Evolutionary conservation across 2,888 invertebrate species (phyloP), one percentile per base, ranked within the genome.

Genomic region (Rugalucina vietnamica): DNA sequence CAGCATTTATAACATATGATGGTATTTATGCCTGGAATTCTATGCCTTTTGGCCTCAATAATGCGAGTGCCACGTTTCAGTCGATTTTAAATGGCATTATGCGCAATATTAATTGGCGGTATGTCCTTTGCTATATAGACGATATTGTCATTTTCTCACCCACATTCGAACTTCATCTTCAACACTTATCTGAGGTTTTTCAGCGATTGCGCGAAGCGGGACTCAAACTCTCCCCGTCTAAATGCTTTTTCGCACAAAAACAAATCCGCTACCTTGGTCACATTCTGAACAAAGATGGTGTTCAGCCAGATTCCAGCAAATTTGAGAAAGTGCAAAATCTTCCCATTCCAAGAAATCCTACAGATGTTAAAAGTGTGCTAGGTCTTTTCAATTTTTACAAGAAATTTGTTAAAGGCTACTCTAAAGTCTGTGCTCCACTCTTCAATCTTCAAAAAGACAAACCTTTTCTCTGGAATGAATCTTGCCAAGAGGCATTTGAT

Each of bases 221-320:
- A 8, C 50, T 85, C 21, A 83, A 83, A 36, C 76, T 84, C 2
- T 82, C 83, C 69, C 54, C 77, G 8, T 84, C 73, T 12, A 88
- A 86, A 57, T 86, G 84, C 65, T 50, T 32, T 3, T 82, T 88
- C 69, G 65, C 75, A 14, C 79, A 84, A 75, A 49, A 80, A 50
- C 71, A 82, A 50, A 77, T 73, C 3, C 57, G 54, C 2, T 82
- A 82, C 57, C n/a, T 85, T 24, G 87, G 84, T 0, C 71, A 76
- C 39, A 32, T 72, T 0, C 54, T 87, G 3, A 78, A 50, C 34
- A 71, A 80, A 36, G 65, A 74, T 18, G 85, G 87, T 29, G 60
- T 87, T 14, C 65, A 69, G 36, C 73, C 82, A n/a, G 82, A 87
- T 29, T 24, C 73, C 0, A 70, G 69, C 0, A 87, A 87, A 69